Evolutionary conservation across 2,888 invertebrate genomes (phyloP).

Genomic region (Agriopis leucophaearia): DNA sequence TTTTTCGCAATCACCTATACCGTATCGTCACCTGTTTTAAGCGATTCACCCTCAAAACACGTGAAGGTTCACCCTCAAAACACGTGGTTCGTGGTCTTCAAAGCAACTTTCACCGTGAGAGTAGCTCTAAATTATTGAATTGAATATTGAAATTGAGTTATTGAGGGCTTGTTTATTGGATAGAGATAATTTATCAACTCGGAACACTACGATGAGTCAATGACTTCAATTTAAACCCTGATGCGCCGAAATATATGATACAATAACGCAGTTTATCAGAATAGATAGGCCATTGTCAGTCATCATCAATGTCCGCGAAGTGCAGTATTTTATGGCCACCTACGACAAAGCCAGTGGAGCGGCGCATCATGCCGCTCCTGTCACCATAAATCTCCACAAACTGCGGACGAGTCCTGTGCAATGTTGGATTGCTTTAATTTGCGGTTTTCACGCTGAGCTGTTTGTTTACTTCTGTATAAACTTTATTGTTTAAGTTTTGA

Average conservation of each 20-base stretch:
- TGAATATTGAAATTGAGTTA: too few species aligned
- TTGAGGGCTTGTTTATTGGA: neutral
- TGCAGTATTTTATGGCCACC: slow-evolving; percentile 62
- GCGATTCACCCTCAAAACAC: too few species aligned
- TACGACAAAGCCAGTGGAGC: slow-evolving; percentile 44
- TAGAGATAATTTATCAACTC: neutral
- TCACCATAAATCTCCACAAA: slow-evolving; percentile 64
- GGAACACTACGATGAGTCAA: neutral
- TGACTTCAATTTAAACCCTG: slow-evolving; percentile 12
- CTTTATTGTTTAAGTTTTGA: slow-evolving; percentile 31
- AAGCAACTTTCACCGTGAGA: too few species aligned
- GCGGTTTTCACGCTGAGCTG: slow-evolving; percentile 50
- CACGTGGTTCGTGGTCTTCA: too few species aligned
- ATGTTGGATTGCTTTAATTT: slow-evolving; percentile 53
- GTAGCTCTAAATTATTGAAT: too few species aligned
- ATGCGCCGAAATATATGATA: slow-evolving; percentile 17
- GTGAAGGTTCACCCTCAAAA: too few species aligned
- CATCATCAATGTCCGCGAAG: slow-evolving; percentile 63
- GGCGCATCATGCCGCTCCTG: slow-evolving; percentile 50
- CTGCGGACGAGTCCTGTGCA: slow-evolving; percentile 51
- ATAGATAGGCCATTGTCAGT: slow-evolving; percentile 62
- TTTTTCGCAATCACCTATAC: too few species aligned
- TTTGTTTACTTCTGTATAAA: slow-evolving; percentile 41
- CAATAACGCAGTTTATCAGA: slow-evolving; percentile 47
- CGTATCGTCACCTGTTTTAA: too few species aligned